A percentile compares a stretch with the other conserved stretches of the same genome.
Conservation (phyloP, 2,113 vertebrate species). For the Carassius gibelio region DNA sequence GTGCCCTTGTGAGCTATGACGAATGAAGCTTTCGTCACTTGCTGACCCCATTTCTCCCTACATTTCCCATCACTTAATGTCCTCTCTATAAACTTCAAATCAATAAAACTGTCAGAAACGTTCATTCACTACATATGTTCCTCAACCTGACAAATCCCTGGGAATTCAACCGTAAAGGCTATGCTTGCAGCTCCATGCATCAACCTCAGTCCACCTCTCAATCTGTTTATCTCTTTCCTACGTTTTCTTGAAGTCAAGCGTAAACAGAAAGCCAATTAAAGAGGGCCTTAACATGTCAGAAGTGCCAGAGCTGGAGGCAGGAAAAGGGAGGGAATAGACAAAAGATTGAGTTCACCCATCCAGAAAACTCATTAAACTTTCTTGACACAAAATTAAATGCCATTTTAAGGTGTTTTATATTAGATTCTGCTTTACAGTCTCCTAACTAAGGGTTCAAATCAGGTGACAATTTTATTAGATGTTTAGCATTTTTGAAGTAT, state of each 20-base stretch:
- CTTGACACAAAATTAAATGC: neutral
- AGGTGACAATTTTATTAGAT: neutral
- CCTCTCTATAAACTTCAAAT: neutral
- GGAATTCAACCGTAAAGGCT: neutral
- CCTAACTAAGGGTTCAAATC: neutral
- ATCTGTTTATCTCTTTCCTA: slow-evolving; percentile 56
- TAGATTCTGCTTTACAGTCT: neutral
- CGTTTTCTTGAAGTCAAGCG: neutral
- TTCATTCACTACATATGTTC: neutral
- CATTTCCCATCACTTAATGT: neutral
- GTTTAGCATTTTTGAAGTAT: neutral
- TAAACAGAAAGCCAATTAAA: slow-evolving; percentile 55
- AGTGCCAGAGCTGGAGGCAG: neutral
- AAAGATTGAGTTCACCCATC: neutral
- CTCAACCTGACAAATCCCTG: neutral
- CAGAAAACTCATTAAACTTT: neutral
- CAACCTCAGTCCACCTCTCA: slow-evolving; percentile 42
- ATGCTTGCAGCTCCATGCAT: neutral
- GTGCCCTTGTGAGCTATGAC: neutral
- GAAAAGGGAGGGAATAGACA: slow-evolving; percentile 11
- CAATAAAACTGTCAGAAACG: neutral
- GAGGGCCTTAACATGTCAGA: slow-evolving; percentile 15
- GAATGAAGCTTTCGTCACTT: neutral
- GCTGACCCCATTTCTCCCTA: neutral
- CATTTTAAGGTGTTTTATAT: neutral